These are phyloP conservation scores for Lordiphosa stackelbergi DNA, from an alignment of 1,140 invertebrate species.

Conservation along the genomic window DNA sequence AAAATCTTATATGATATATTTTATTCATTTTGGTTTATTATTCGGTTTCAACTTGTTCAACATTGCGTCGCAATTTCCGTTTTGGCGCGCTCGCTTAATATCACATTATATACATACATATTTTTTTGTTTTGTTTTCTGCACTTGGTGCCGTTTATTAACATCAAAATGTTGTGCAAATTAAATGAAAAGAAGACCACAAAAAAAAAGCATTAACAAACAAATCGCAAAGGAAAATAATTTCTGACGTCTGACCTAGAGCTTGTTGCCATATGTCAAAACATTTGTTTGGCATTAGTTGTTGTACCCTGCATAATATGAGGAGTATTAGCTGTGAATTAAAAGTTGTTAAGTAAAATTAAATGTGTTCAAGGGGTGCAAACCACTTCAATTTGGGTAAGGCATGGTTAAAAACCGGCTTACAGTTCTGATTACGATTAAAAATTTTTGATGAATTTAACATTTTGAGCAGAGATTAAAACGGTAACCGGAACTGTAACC, in stretches of 20 bases:
- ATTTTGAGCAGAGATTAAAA: too few species aligned
- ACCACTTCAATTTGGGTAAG: too few species aligned
- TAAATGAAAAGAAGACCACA: conserved; percentile 23
- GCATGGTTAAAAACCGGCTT: too few species aligned
- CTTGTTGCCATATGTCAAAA: conserved; percentile 33
- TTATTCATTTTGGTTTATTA: not conserved
- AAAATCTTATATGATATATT: too few species aligned
- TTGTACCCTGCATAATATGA: conserved; percentile 14
- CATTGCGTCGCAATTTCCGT: conserved; percentile 31
- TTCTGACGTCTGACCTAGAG: conserved; percentile 41
- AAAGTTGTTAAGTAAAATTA: too few species aligned
- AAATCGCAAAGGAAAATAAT: conserved; percentile 10
- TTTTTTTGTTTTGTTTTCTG: conserved; percentile 5
- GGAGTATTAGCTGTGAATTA: not conserved
- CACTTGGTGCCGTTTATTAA: conserved; percentile 18
- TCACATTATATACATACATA: not conserved
- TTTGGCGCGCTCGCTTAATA: conserved; percentile 10
- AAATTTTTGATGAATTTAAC: too few species aligned
- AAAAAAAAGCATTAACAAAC: conserved; percentile 7
- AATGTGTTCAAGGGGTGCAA: too few species aligned
- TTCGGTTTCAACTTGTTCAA: conserved; percentile 10
- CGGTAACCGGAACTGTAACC: too few species aligned
- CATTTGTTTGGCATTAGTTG: conserved; percentile 47
- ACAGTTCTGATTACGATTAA: too few species aligned
- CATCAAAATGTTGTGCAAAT: conserved; percentile 44